A percentile compares a stretch with the other conserved stretches of the same genome.
Evolutionary conservation across 1,140 invertebrate species (phyloP).

Genomic region (Diachasma alloeum): DNA sequence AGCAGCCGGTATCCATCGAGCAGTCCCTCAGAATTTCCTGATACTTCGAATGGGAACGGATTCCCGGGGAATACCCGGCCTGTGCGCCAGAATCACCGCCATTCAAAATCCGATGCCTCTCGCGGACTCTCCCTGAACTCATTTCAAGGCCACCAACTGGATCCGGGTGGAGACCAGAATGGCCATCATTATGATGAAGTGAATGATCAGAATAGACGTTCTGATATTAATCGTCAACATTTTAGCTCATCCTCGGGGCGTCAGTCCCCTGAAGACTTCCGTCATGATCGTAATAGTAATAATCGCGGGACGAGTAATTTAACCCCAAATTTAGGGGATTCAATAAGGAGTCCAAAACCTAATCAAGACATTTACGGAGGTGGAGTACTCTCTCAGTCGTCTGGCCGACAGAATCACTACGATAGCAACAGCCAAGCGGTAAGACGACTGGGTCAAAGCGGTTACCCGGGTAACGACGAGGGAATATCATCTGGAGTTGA

Average conservation of each 20-base stretch:
- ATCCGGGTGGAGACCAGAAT: too few species aligned
- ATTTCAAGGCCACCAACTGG: too few species aligned
- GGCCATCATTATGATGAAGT: too few species aligned
- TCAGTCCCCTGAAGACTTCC: too few species aligned
- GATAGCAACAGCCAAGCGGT: neutral
- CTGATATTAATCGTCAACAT: too few species aligned
- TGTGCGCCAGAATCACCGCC: too few species aligned
- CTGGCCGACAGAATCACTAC: slow-evolving; percentile 6
- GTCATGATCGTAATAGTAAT: too few species aligned
- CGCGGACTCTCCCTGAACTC: too few species aligned
- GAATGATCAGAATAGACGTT: too few species aligned
- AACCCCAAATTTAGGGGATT: neutral
- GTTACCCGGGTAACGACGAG: slow-evolving; percentile 2
- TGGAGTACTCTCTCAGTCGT: neutral
- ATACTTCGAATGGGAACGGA: neutral
- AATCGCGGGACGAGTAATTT: neutral
- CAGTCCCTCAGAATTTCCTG: neutral
- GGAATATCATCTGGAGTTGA: neutral
- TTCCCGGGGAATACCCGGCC: too few species aligned
- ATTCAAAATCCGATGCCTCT: too few species aligned
- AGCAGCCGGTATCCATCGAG: neutral
- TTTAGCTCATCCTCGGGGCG: too few species aligned
- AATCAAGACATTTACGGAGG: neutral
- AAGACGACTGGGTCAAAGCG: slow-evolving; percentile 15
- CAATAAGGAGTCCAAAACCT: neutral